phyloP scores from a whole-genome alignment of 2,888 invertebrate genomes.

The Syrista parreyssii region DNA sequence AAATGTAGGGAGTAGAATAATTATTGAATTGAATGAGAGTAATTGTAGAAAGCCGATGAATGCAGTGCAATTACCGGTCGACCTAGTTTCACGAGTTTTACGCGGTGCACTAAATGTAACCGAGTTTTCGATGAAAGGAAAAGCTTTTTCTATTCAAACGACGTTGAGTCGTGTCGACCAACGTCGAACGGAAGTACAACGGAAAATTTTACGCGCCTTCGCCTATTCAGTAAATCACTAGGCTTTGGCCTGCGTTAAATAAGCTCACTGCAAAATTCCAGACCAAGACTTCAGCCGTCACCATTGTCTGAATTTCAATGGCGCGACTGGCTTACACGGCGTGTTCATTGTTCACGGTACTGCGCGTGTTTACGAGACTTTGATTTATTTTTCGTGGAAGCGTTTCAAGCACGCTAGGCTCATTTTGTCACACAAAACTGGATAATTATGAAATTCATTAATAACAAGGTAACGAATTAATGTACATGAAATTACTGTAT shows the following conservation, averaged over 20 bases:
- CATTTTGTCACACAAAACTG: no score
- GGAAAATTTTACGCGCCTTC: background rate
- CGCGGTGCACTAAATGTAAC: constrained; percentile 38
- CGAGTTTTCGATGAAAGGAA: background rate
- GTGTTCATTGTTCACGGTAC: background rate
- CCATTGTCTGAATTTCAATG: background rate
- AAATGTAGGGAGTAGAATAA: background rate
- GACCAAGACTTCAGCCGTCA: background rate
- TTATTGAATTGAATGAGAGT: background rate
- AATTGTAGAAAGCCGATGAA: constrained; percentile 27
- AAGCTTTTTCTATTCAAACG: background rate
- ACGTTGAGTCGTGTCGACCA: background rate
- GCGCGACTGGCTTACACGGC: background rate
- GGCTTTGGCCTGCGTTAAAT: background rate
- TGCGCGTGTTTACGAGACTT: background rate
- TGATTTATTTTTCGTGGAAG: background rate
- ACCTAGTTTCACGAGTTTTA: constrained; percentile 28
- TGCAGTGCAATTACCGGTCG: constrained; percentile 39
- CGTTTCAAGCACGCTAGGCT: background rate
- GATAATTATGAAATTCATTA: background rate
- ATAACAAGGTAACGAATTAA: background rate
- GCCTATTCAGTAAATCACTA: background rate
- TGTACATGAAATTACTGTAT: no score
- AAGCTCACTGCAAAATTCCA: background rate
- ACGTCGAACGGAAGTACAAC: background rate